These are phyloP conservation scores for Labrus mixtus DNA, from an alignment of 2,113 vertebrate species.

Conservation along the genomic window DNA sequence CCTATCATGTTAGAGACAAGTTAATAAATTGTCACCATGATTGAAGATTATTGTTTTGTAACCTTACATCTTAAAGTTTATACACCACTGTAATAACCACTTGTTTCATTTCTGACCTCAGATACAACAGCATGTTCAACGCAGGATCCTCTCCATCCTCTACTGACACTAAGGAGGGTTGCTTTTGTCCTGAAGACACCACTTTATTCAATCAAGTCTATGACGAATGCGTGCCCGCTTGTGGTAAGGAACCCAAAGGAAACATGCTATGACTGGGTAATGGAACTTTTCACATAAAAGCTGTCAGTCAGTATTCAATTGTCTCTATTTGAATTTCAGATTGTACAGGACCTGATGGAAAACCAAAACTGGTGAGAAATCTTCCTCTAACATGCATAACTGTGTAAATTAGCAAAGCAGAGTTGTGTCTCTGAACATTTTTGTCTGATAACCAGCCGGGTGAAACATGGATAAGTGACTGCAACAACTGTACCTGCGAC, in stretches of 20 bases:
- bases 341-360: constrained; percentile 87
- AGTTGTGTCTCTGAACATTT: not conserved
- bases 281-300: not conserved
- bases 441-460: constrained; percentile 79
- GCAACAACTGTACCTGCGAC: constrained; percentile 87
- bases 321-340: constrained; percentile 72
- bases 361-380: constrained; percentile 81
- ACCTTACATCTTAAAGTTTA: too few relatives aligned
- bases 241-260: constrained; percentile 74
- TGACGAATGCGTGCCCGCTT: constrained; percentile 79
- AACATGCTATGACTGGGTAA: not conserved
- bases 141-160: not conserved
- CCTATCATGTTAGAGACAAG: too few relatives aligned
- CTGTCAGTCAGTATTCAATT: not conserved
- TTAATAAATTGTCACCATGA: too few relatives aligned
- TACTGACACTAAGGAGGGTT: constrained; percentile 85
- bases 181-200: constrained; percentile 85
- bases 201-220: constrained; percentile 68
- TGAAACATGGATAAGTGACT: constrained; percentile 86
- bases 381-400: not conserved
- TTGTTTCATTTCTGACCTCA: constrained; percentile 19
- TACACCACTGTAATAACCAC: not conserved
- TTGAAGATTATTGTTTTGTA: too few relatives aligned
- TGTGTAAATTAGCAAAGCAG: not conserved
- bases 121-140: constrained; percentile 63